Evolutionary conservation across 2,888 invertebrate genomes (phyloP), one percentile per base, ranked within the genome.

Genomic region (Sceliomorpha sp.): DNA sequence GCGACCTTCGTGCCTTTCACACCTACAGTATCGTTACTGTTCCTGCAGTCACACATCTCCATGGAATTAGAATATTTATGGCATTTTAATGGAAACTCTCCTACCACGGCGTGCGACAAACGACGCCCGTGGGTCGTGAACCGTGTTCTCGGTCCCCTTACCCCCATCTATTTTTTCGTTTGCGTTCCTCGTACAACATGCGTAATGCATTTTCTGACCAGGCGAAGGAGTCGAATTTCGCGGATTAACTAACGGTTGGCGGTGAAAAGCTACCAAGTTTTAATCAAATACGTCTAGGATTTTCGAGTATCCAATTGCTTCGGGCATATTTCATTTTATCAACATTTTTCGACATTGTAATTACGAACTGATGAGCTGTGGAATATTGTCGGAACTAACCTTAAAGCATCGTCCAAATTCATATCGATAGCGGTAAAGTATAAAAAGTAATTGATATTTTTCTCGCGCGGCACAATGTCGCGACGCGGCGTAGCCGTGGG

Each of bases 11-110:
- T 36, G 37, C 29, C 36, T 14, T n/a, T n/a, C n/a, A n/a, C n/a
- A 29, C 9, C 50, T 29, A 29, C 14, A 24, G 44, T 42, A 13
- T 15, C 55, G 40, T 42, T 55, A 48, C 36, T 40, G 31, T 55
- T 44, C 40, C 42, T 39, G 48, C 24, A 20, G 51, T 36, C 17
- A 15, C 14, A 45, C 31, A 40, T 55, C 48, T 45, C 56, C 45
- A 36, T 50, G 55, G 56, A 60, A 60, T 56, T 56, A 56, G 51
- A 66, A 66, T 66, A 56, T 60, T 70, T 70, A 64, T 70, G 56
- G 45, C 15, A 66, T 66, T 66, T 64, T 64, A 60, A 64, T 66
- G 60, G 70, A 27, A 55, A 53, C 42, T 39, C 55, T 64, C 36
- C 24, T 51, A 51, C 45, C 70, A 56, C 39, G 34, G 15, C 40